phyloP scores from a whole-genome alignment of 2,888 invertebrate species.

The Athetis lepigone region DNA sequence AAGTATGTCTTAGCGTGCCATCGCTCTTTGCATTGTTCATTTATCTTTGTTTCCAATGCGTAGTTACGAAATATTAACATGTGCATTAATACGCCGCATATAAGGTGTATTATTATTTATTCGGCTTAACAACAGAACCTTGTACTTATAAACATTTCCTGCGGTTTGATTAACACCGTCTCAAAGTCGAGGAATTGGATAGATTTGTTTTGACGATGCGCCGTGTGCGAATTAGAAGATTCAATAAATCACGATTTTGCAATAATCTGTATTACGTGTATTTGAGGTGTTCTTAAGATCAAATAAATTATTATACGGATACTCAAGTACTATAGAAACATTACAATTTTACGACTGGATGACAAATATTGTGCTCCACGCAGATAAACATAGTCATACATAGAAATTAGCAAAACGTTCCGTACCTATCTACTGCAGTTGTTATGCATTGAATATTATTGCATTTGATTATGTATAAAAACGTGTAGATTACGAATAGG shows the following conservation, averaged over 20 bases:
- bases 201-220: slow-evolving; percentile 23
- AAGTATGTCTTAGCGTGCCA: slow-evolving; percentile 61
- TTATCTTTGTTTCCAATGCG: slow-evolving; percentile 65
- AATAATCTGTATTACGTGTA: slow-evolving; percentile 18
- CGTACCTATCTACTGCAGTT: neutral
- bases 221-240: slow-evolving; percentile 24
- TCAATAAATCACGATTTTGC: slow-evolving; percentile 27
- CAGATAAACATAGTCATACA: slow-evolving; percentile 1
- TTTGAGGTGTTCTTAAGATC: slow-evolving; percentile 10
- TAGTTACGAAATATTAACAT: slow-evolving; percentile 62
- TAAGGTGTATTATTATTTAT: slow-evolving; percentile 50
- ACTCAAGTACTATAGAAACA: slow-evolving; percentile 4
- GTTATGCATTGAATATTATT: slow-evolving; percentile 25
- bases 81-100: slow-evolving; percentile 26
- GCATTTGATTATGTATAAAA: slow-evolving; percentile 22
- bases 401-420: slow-evolving; percentile 6
- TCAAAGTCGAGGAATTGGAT: slow-evolving; percentile 23
- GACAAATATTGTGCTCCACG: slow-evolving; percentile 21
- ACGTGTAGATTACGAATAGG: slow-evolving; percentile 20
- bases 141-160: slow-evolving; percentile 46
- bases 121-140: slow-evolving; percentile 33
- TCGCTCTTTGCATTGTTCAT: slow-evolving; percentile 65
- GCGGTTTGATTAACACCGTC: slow-evolving; percentile 37
- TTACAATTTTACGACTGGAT: slow-evolving; percentile 13
- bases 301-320: slow-evolving; percentile 1